These are phyloP conservation scores for Uloborus plumipes DNA, from an alignment of 2,888 invertebrate genomes.

Conservation along the genomic window DNA sequence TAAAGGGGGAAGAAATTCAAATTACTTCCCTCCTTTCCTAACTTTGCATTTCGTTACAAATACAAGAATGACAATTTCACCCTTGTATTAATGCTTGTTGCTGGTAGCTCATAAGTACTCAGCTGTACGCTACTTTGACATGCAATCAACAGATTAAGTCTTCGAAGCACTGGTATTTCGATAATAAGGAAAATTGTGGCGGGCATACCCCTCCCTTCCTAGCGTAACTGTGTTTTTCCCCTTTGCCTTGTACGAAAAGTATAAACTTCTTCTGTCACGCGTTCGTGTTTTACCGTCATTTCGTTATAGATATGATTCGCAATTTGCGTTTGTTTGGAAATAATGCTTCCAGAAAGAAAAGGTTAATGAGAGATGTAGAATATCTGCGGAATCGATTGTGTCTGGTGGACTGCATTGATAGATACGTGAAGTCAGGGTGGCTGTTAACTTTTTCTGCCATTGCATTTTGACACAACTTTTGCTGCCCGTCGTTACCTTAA, in stretches of 20 bases:
- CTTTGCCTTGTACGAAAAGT: not conserved
- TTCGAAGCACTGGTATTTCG: slow-evolving; percentile 29
- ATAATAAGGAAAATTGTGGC: slow-evolving; percentile 54
- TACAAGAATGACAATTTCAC: no score
- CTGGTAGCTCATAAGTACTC: no score
- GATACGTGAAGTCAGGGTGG: no score
- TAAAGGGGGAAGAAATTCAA: no score
- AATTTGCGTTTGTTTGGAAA: slow-evolving; percentile 9
- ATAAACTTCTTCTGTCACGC: slow-evolving; percentile 52
- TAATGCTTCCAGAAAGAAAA: slow-evolving; percentile 25
- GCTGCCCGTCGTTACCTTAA: no score
- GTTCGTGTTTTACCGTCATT: slow-evolving; percentile 39
- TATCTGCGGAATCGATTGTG: slow-evolving; percentile 21
- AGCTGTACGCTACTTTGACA: slow-evolving; percentile 16
- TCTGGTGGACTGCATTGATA: not conserved
- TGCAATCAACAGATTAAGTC: slow-evolving; percentile 56
- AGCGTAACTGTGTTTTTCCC: no score
- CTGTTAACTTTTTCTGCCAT: no score
- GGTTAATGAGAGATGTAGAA: slow-evolving; percentile 38
- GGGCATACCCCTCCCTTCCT: not conserved
- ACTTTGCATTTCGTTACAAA: no score
- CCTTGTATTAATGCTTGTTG: no score
- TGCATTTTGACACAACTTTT: no score
- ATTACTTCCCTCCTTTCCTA: no score
- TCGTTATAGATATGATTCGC: slow-evolving; percentile 51